These are phyloP conservation scores for Erebia ligea DNA, from an alignment of 2,888 invertebrate species.

Conservation along the genomic window DNA sequence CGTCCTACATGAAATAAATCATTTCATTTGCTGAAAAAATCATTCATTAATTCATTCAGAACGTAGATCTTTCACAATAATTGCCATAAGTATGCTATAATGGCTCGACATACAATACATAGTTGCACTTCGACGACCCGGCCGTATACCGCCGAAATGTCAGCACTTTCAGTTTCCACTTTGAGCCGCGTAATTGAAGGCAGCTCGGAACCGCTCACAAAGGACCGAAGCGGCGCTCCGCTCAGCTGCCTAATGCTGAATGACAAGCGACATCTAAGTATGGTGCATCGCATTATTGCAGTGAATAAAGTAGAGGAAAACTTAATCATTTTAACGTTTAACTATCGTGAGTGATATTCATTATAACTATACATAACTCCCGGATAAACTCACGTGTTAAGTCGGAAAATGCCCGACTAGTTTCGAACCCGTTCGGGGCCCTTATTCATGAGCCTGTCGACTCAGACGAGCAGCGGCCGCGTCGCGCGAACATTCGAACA, in stretches of 20 bases:
- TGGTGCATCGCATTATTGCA: not conserved
- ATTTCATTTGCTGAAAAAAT: no score
- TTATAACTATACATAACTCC: no score
- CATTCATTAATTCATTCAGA: no score
- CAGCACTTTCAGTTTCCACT: conserved; percentile 19
- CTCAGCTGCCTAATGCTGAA: conserved; percentile 19
- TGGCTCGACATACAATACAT: not conserved
- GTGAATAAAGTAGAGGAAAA: not conserved
- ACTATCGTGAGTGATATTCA: no score
- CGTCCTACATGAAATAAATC: no score
- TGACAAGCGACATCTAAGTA: conserved; percentile 1
- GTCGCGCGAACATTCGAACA: no score
- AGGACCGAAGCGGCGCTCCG: conserved; percentile 23
- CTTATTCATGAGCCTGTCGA: no score
- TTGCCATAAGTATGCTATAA: not conserved
- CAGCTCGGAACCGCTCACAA: conserved; percentile 49
- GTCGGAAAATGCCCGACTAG: no score
- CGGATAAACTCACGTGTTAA: no score
- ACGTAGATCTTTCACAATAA: no score
- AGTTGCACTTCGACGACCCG: not conserved
- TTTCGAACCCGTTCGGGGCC: no score
- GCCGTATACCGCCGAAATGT: conserved; percentile 3
- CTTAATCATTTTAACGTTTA: not conserved
- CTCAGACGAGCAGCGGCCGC: no score
- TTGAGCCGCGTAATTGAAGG: conserved; percentile 63